Percentiles rank a stretch among this genome's conserved stretches.
Conservation (phyloP, 2,888 invertebrate species). For the Harpagoxenus sublaevis region DNA sequence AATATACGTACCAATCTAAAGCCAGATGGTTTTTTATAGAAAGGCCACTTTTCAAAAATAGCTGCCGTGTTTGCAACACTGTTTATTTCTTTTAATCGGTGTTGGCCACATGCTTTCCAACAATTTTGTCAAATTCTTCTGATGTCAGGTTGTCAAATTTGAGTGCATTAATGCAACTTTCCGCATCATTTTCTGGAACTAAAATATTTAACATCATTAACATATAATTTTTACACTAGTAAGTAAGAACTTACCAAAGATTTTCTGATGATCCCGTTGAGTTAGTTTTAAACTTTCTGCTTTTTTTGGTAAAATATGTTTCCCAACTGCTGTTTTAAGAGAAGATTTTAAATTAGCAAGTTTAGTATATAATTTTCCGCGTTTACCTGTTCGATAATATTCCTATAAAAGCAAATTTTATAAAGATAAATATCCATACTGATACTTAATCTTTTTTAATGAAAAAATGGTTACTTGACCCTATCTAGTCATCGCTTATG, state of each 20-base stretch:
- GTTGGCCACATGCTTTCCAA: not conserved
- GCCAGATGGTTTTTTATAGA: not conserved
- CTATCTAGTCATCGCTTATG: too few species aligned
- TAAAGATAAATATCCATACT: not conserved
- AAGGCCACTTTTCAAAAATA: not conserved
- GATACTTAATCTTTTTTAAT: too few species aligned
- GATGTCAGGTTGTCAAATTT: not conserved
- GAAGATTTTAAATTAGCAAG: not conserved
- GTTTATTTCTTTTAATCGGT: not conserved
- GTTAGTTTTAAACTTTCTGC: not conserved
- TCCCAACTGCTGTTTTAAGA: not conserved
- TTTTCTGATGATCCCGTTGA: not conserved
- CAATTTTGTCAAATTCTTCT: not conserved
- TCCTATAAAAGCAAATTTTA: not conserved
- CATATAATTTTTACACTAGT: not conserved
- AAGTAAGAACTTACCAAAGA: not conserved
- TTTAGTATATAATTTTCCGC: not conserved
- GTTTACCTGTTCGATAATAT: not conserved
- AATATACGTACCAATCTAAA: not conserved
- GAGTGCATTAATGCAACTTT: not conserved
- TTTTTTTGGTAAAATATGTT: not conserved
- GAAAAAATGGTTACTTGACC: too few species aligned
- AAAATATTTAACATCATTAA: not conserved
- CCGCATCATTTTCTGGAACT: not conserved
- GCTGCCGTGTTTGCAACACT: not conserved